Percentiles rank a stretch among this genome's conserved stretches.
These are phyloP conservation scores for Pediacus dermestoides DNA, from an alignment of 2,888 invertebrate genomes.

Conservation along the genomic window DNA sequence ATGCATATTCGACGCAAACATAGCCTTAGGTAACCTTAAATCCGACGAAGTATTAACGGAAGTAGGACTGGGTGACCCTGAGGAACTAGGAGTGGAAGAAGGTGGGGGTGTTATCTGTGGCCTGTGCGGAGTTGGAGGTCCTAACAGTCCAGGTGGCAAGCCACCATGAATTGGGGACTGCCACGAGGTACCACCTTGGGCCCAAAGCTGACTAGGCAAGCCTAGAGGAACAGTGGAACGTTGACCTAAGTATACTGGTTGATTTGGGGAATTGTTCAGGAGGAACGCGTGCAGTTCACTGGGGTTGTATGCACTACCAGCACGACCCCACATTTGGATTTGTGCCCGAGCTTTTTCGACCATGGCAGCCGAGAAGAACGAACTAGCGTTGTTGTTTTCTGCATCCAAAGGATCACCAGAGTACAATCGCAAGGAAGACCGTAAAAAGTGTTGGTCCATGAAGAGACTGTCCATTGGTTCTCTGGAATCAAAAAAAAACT, in stretches of 20 bases:
- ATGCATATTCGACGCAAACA: constrained; percentile 49
- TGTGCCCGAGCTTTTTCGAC: constrained; percentile 58
- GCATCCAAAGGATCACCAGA: constrained; percentile 57
- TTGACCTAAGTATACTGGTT: constrained; percentile 45
- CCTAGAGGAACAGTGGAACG: constrained; percentile 44
- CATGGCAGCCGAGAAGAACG: constrained; percentile 52
- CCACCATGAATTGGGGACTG: constrained; percentile 45
- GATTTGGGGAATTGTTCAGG: constrained; percentile 42
- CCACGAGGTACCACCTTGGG: constrained; percentile 42
- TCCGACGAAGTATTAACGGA: constrained; percentile 44
- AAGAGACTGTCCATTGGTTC: constrained; percentile 78
- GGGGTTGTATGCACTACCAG: constrained; percentile 54
- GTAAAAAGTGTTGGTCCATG: constrained; percentile 73
- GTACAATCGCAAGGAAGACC: constrained; percentile 57
- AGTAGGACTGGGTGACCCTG: constrained; percentile 58
- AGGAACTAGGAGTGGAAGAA: constrained; percentile 56
- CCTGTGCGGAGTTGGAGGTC: constrained; percentile 45
- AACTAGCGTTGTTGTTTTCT: constrained; percentile 49
- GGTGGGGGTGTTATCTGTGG: constrained; percentile 50
- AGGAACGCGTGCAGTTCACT: constrained; percentile 50
- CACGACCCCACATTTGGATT: constrained; percentile 54
- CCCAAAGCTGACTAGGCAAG: constrained; percentile 51
- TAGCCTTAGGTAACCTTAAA: constrained; percentile 49
- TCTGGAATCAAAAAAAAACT: constrained; percentile 42
- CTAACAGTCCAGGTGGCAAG: constrained; percentile 47